These are phyloP conservation scores for Caradrina clavipalpis DNA, from an alignment of 2,888 invertebrate genomes.

Conservation along the genomic window DNA sequence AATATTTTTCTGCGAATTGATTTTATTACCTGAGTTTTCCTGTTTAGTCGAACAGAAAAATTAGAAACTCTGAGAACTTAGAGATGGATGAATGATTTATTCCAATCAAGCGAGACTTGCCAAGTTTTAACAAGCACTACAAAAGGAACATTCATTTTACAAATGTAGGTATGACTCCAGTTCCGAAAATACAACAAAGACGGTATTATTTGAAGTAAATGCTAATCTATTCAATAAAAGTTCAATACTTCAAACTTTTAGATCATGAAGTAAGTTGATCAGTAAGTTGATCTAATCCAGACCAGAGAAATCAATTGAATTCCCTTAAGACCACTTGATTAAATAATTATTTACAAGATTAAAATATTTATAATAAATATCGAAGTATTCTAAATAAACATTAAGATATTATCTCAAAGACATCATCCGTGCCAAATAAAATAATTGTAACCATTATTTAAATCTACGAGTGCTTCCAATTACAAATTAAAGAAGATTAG, in stretches of 20 bases:
- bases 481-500: slow-evolving; percentile 46
- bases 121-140: slow-evolving; percentile 43
- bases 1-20: slow-evolving; percentile 36
- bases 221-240: neutral
- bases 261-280: neutral
- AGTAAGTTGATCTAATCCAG: slow-evolving; percentile 3
- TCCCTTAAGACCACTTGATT: neutral
- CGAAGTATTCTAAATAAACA: slow-evolving; percentile 8
- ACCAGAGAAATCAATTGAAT: neutral
- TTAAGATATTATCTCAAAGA: slow-evolving; percentile 22
- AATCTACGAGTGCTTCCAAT: slow-evolving; percentile 26
- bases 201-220: slow-evolving; percentile 5
- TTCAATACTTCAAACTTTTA: neutral
- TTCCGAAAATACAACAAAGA: slow-evolving; percentile 26
- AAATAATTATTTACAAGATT: neutral
- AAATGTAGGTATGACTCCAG: slow-evolving; percentile 13
- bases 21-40: neutral
- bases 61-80: slow-evolving; percentile 48
- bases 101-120: slow-evolving; percentile 50
- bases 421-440: slow-evolving; percentile 63
- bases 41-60: slow-evolving; percentile 43
- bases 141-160: slow-evolving; percentile 36
- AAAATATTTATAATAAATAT: slow-evolving; percentile 18
- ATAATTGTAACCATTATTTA: slow-evolving; percentile 63
- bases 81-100: slow-evolving; percentile 46